Percentiles rank a stretch among this genome's conserved stretches.
phyloP scores from a whole-genome alignment of 2,888 invertebrate species.

The Altica lythri region DNA sequence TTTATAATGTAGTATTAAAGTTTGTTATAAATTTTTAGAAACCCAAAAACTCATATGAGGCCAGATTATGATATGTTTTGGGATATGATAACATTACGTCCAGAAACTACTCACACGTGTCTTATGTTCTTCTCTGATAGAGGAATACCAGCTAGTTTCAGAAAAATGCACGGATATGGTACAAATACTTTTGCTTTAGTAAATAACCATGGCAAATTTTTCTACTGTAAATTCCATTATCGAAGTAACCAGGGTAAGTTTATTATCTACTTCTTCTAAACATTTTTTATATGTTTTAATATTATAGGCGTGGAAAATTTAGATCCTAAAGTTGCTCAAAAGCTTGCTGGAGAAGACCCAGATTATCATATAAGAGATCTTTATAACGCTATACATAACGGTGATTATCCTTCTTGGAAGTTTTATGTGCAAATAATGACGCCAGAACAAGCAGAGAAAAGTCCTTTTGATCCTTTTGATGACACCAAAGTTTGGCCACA shows the following conservation, averaged over 20 bases:
- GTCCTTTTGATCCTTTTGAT: conserved; percentile 89
- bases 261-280: not conserved
- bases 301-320: conserved; percentile 73
- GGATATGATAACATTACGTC: conserved; percentile 89
- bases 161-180: conserved; percentile 80
- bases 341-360: conserved; percentile 77
- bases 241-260: conserved; percentile 80
- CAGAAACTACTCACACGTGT: conserved; percentile 85
- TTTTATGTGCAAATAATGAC: conserved; percentile 88
- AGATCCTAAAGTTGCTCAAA: conserved; percentile 67
- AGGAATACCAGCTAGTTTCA: conserved; percentile 88
- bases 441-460: conserved; percentile 78
- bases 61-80: conserved; percentile 90
- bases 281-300: not conserved
- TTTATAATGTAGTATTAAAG: no score
- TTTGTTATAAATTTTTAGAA: no score
- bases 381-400: conserved; percentile 82
- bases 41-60: conserved; percentile 88
- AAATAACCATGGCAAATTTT: conserved; percentile 69
- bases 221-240: conserved; percentile 92
- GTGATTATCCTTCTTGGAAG: conserved; percentile 78
- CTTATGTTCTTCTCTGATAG: conserved; percentile 88
- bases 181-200: conserved; percentile 92
- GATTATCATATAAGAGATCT: conserved; percentile 89
- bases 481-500: conserved; percentile 93